Percentiles rank a stretch among this genome's conserved stretches.
These are phyloP conservation scores for Dasyprocta punctata DNA, from an alignment of 2,113 vertebrate genomes.

Conservation along the genomic window DNA sequence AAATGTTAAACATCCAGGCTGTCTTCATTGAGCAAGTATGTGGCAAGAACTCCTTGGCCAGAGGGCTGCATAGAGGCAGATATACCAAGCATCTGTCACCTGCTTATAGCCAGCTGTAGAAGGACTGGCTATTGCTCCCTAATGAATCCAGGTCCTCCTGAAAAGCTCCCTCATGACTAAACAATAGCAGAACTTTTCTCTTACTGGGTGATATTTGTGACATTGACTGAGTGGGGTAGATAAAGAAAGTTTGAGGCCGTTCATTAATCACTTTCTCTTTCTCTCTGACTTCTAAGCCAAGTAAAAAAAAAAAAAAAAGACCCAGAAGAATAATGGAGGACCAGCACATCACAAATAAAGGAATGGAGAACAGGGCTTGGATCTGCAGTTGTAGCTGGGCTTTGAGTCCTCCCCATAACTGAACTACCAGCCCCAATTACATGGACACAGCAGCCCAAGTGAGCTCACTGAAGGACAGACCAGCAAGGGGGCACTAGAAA, in stretches of 20 bases:
- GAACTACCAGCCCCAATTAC: background rate
- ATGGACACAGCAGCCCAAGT: background rate
- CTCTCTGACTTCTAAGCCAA: constrained; percentile 18
- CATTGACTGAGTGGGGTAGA: background rate
- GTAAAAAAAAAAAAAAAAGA: constrained; percentile 1
- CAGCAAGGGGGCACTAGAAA: background rate
- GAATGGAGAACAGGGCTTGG: background rate
- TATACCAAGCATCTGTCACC: background rate
- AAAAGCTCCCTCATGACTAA: background rate
- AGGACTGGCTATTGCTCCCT: background rate
- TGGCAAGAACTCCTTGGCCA: background rate
- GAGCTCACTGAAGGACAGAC: background rate
- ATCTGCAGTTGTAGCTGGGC: background rate
- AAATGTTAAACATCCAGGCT: background rate
- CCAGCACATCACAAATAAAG: background rate
- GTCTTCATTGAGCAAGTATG: background rate
- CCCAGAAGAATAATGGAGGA: background rate
- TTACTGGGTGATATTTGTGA: background rate
- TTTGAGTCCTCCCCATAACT: background rate
- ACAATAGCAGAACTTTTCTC: background rate
- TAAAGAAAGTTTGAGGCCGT: background rate
- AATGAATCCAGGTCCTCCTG: background rate
- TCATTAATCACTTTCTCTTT: background rate
- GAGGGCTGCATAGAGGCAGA: background rate
- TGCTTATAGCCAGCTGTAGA: background rate